Percentiles rank a stretch among this genome's conserved stretches.
Conservation (phyloP, 2,888 invertebrate genomes). For the Leucophenga maculata region DNA sequence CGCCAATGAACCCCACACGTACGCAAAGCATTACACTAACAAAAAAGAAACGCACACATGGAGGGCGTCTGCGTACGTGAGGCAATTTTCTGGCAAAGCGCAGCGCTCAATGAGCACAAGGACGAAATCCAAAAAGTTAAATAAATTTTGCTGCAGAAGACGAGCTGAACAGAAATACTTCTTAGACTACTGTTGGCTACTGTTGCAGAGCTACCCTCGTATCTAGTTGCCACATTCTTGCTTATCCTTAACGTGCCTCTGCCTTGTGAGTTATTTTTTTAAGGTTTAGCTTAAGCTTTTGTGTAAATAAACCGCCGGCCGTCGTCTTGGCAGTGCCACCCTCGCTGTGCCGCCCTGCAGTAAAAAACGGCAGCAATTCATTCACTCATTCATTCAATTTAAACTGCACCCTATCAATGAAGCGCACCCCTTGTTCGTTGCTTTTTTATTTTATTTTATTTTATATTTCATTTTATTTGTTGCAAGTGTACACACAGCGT, state of each 20-base stretch:
- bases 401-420: constrained; percentile 56
- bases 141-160: constrained; percentile 41
- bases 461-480: constrained; percentile 9
- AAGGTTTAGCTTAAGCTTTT: constrained; percentile 68
- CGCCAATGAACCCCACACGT: constrained; percentile 63
- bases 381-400: constrained; percentile 61
- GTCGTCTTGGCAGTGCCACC: constrained; percentile 26
- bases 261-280: constrained; percentile 60
- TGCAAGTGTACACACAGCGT: background rate
- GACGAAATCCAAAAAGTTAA: background rate
- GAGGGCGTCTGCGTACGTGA: constrained; percentile 54
- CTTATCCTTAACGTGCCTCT: constrained; percentile 6
- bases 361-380: constrained; percentile 51
- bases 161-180: constrained; percentile 35
- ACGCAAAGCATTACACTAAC: constrained; percentile 41
- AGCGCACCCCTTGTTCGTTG: constrained; percentile 32
- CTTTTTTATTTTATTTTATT: constrained; percentile 31
- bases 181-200: background rate
- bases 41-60: constrained; percentile 13
- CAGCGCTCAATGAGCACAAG: constrained; percentile 30
- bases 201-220: too few species aligned
- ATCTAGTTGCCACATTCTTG: too few species aligned
- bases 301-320: constrained; percentile 63
- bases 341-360: background rate
- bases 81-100: constrained; percentile 64